Percentiles rank a stretch among this genome's conserved stretches.
These are phyloP conservation scores for Boulengeromyrus knoepffleri DNA, from an alignment of 2,113 vertebrate species.

Conservation along the genomic window DNA sequence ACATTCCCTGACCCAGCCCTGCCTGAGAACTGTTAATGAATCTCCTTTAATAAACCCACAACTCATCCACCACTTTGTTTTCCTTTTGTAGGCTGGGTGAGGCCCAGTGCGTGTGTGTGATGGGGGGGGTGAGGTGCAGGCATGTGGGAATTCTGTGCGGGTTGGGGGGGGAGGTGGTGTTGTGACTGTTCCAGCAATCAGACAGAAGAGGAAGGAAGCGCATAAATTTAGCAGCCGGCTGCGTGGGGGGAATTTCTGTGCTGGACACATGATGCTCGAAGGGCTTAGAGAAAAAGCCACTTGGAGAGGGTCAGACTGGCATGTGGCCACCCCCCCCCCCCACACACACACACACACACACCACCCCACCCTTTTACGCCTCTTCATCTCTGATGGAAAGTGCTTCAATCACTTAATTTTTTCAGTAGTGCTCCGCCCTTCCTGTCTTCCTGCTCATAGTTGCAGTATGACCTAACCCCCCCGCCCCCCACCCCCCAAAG, in stretches of 20 bases:
- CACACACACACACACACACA: too few species aligned
- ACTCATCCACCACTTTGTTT: not conserved
- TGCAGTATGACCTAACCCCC: too few species aligned
- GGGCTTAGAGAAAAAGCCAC: too few species aligned
- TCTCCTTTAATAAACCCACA: not conserved
- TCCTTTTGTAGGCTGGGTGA: not conserved
- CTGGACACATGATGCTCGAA: not conserved
- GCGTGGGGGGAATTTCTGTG: not conserved
- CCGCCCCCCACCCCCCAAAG: not conserved
- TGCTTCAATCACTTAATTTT: too few species aligned
- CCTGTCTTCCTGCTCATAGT: too few species aligned
- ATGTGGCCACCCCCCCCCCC: too few species aligned
- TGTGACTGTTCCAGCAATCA: not conserved
- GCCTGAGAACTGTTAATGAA: not conserved
- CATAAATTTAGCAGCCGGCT: not conserved
- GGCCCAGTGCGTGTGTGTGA: not conserved
- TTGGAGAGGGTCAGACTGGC: too few species aligned
- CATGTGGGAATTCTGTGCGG: not conserved
- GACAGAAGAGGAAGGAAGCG: not conserved
- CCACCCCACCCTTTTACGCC: too few species aligned
- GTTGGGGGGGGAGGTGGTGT: not conserved
- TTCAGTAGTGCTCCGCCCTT: too few species aligned
- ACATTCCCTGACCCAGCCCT: not conserved
- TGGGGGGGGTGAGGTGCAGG: not conserved
- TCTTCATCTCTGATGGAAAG: too few species aligned